phyloP scores from a whole-genome alignment of 2,888 invertebrate species.

The Dryobota labecula region DNA sequence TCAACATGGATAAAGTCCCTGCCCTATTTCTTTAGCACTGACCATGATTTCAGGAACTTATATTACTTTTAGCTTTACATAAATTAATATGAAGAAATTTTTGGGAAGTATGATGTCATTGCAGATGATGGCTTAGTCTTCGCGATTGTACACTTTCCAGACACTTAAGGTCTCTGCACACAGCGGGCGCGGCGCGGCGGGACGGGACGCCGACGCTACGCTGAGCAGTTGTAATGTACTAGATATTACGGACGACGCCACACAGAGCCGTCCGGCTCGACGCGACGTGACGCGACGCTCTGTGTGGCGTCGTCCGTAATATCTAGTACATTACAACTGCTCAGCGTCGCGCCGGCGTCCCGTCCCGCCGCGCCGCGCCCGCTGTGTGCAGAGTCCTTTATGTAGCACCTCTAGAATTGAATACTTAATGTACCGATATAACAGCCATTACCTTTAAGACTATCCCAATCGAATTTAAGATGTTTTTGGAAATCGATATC shows the following conservation, averaged over 20 bases:
- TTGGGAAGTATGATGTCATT: neutral
- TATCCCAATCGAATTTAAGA: conserved; percentile 20
- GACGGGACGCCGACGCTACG: too few species aligned
- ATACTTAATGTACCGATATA: neutral
- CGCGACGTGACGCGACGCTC: too few species aligned
- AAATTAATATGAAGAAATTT: neutral
- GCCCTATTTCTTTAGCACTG: conserved; percentile 2
- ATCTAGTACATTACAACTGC: too few species aligned
- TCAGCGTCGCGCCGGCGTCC: too few species aligned
- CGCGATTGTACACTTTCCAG: neutral
- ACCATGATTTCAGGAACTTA: neutral
- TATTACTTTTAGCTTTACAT: neutral
- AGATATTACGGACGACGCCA: too few species aligned
- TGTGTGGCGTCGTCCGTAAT: too few species aligned
- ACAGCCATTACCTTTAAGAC: neutral
- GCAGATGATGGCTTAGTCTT: neutral
- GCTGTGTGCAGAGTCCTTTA: too few species aligned
- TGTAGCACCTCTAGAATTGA: neutral
- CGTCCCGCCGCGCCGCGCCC: too few species aligned
- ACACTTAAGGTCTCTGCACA: too few species aligned
- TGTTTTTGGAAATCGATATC: conserved; percentile 26
- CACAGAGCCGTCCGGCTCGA: too few species aligned
- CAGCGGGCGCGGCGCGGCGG: too few species aligned
- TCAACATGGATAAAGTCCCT: conserved; percentile 5
- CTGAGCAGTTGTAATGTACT: too few species aligned